phyloP scores from a whole-genome alignment of 2,113 vertebrate species.

The Eleginops maclovinus region DNA sequence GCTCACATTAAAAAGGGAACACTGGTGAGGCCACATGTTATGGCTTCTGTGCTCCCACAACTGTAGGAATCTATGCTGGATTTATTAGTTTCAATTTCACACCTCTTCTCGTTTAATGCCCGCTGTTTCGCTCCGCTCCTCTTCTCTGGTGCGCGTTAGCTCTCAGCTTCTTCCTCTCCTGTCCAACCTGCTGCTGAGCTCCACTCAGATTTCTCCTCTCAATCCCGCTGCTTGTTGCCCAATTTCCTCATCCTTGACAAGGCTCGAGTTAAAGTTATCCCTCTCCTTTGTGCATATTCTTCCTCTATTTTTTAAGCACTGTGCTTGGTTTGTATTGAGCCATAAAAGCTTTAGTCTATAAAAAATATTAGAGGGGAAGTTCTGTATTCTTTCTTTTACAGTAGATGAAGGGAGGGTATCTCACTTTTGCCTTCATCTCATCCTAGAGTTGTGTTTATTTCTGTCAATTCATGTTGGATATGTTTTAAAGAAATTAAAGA shows the following conservation, averaged over 20 bases:
- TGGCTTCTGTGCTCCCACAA: conserved; percentile 53
- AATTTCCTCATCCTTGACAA: not conserved
- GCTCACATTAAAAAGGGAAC: conserved; percentile 60
- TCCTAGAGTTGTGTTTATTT: too few species aligned
- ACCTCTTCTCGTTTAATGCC: conserved; percentile 73
- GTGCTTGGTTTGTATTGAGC: not conserved
- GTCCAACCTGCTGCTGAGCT: conserved; percentile 34
- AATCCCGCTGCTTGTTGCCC: conserved; percentile 16
- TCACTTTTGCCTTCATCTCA: not conserved
- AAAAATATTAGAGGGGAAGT: not conserved
- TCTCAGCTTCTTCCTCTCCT: conserved; percentile 17
- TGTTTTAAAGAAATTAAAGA: not conserved
- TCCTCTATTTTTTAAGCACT: not conserved
- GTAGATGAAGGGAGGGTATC: not conserved
- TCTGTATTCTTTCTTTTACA: not conserved
- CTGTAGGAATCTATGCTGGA: conserved; percentile 76
- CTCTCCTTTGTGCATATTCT: not conserved
- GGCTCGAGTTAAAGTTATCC: not conserved
- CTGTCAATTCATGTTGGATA: too few species aligned
- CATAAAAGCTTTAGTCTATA: too few species aligned
- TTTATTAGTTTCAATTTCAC: conserved; percentile 82
- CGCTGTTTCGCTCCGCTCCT: conserved; percentile 62
- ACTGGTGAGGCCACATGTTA: conserved; percentile 37
- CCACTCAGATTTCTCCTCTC: not conserved
- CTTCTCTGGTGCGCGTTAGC: conserved; percentile 27